Percentiles rank a stretch among this genome's conserved stretches.
phyloP scores from a whole-genome alignment of 2,113 vertebrate species.

The Eubucco bourcierii region DNA sequence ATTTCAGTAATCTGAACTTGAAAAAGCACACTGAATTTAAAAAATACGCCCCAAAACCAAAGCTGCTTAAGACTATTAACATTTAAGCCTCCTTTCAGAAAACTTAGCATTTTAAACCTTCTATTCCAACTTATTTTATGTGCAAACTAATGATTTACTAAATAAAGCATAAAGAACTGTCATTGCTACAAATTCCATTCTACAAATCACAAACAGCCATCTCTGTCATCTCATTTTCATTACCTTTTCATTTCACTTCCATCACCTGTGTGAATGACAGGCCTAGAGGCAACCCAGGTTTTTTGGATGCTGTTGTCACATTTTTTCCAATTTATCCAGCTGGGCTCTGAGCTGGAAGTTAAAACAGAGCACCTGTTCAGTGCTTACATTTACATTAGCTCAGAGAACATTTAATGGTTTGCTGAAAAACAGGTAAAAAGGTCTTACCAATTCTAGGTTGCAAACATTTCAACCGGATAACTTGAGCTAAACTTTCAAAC shows the following conservation, averaged over 20 bases:
- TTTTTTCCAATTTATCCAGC: not conserved
- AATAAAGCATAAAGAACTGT: not conserved
- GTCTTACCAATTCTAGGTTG: not conserved
- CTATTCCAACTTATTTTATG: not conserved
- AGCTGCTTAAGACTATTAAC: not conserved
- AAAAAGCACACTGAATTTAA: not conserved
- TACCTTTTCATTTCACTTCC: not conserved
- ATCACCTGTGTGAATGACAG: not conserved
- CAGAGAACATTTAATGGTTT: not conserved
- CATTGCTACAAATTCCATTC: not conserved
- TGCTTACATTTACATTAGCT: not conserved
- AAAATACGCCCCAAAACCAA: not conserved
- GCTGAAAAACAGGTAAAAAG: not conserved
- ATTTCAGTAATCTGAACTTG: not conserved
- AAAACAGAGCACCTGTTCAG: not conserved
- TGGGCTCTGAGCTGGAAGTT: not conserved
- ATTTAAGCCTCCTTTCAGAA: not conserved
- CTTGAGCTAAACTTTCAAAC: not conserved
- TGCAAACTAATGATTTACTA: not conserved
- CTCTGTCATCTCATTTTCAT: not conserved
- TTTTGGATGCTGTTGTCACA: not conserved
- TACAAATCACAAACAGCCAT: not conserved
- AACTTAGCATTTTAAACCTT: not conserved
- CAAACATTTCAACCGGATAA: not conserved
- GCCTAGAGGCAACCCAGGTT: not conserved